Base-by-base conservation (phyloP, 2,797 vertebrate species). In the Anolis apletophallus region DNA sequence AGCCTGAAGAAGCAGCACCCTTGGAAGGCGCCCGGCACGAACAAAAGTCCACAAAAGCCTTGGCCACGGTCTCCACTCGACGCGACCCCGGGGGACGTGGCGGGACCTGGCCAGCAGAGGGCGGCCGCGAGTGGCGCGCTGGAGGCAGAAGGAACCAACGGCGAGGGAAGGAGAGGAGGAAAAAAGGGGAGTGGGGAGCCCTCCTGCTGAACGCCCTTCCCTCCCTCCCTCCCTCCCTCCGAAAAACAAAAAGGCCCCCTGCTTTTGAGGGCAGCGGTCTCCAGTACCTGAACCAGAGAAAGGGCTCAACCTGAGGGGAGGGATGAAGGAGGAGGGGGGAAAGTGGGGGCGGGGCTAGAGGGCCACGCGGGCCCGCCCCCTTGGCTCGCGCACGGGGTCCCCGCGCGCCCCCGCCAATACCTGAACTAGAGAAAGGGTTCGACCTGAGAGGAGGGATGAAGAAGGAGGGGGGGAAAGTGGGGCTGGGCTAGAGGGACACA, bases 121-220 rank as follows among this genome's bases (percentile, higher is more conserved):
- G 80, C 73, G 57, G 80, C 84, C 50, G 85, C 80, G 40, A 89
- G 67, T 3, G 32, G 1, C 32, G 17, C 59, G 50, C 36, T 29
- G 19, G n/a, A 55, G 74, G 50, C 19, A 36, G 13, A 52, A n/a
- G 55, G 78, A 1, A 52, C 2, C 21, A 7, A 34, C 55, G 34
- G 36, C 80, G 76, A 74, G 84, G 89, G 86, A 84, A 73, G 75
- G 1, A 74, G 84, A 17, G 50, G 10, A 26, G 19, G 40, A 34
- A 12, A 21, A n/a, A 40, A 69, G 29, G 16, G 71, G 26, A 26
- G 29, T n/a, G n/a, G n/a, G n/a, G n/a, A n/a, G n/a, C n/a, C n/a
- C n/a, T n/a, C n/a, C n/a, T n/a, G n/a, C n/a, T n/a, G n/a, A n/a
- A n/a, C n/a, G n/a, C n/a, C n/a, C n/a, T n/a, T n/a, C n/a, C n/a